Evolutionary conservation across 2,797 vertebrate genomes (phyloP).

Genomic region (Semaprochilodus insignis): DNA sequence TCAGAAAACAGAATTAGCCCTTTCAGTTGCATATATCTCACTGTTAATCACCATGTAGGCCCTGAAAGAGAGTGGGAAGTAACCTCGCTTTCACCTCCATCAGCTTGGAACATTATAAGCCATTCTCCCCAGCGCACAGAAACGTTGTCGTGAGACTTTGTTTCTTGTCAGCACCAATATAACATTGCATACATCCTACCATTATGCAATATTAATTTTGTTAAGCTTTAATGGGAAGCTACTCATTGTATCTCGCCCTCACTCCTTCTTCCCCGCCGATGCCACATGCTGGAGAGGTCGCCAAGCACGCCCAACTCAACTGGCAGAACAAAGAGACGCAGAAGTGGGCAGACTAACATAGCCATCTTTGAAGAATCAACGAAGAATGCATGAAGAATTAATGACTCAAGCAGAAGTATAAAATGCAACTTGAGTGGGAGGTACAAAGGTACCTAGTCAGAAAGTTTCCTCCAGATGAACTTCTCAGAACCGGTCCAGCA

Average conservation of each 20-base stretch:
- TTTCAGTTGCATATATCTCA: not conserved
- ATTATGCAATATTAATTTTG: not conserved
- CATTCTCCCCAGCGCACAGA: not conserved
- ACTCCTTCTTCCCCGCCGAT: not conserved
- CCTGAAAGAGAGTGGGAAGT: not conserved
- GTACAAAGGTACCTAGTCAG: not conserved
- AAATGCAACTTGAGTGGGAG: not conserved
- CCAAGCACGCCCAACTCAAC: not conserved
- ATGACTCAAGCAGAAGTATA: too few relatives aligned
- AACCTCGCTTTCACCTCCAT: not conserved
- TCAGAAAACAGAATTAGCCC: not conserved
- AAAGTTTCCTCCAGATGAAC: not conserved
- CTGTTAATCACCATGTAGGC: not conserved
- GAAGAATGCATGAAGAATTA: too few relatives aligned
- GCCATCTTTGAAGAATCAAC: not conserved
- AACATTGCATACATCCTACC: not conserved
- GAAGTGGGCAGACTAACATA: not conserved
- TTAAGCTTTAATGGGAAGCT: constrained; percentile 11
- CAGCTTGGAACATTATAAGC: not conserved
- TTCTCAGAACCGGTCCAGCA: not conserved
- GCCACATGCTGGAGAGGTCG: not conserved
- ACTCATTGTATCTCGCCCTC: constrained; percentile 5
- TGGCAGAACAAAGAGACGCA: not conserved
- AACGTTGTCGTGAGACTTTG: not conserved
- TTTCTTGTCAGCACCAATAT: not conserved